Conservation (phyloP, 1,140 invertebrate species). For the Diorhabda elongata region DNA sequence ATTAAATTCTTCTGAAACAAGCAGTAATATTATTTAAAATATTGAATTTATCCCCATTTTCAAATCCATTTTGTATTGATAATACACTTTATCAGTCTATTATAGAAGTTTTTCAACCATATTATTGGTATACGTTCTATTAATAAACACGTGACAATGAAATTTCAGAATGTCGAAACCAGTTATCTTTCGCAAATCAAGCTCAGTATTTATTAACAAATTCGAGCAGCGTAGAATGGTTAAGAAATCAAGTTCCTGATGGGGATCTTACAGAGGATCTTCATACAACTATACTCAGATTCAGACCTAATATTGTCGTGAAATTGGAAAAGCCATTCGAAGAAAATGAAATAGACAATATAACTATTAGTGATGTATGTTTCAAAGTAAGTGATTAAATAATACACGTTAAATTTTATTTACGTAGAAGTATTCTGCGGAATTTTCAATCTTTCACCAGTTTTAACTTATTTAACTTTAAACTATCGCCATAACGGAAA, state of each 20-base stretch:
- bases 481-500: no score
- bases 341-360: conserved; percentile 62
- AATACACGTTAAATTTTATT: no score
- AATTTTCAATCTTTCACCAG: no score
- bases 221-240: conserved; percentile 67
- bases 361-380: background rate
- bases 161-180: conserved; percentile 44
- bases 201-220: conserved; percentile 84
- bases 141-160: background rate
- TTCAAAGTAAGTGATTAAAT: background rate
- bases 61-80: no score
- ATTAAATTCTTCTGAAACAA: no score
- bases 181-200: conserved; percentile 78
- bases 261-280: conserved; percentile 51
- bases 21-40: no score
- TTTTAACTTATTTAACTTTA: no score
- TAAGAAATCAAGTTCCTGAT: conserved; percentile 57
- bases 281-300: conserved; percentile 58
- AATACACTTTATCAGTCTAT: no score
- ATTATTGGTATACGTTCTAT: no score
- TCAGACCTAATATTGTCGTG: conserved; percentile 66
- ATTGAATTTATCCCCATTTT: no score
- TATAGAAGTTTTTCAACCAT: no score
- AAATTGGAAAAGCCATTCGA: conserved; percentile 61
- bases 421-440: background rate